Conservation (phyloP, 2,113 vertebrate genomes). For the Brachypodius melanocephalos region DNA sequence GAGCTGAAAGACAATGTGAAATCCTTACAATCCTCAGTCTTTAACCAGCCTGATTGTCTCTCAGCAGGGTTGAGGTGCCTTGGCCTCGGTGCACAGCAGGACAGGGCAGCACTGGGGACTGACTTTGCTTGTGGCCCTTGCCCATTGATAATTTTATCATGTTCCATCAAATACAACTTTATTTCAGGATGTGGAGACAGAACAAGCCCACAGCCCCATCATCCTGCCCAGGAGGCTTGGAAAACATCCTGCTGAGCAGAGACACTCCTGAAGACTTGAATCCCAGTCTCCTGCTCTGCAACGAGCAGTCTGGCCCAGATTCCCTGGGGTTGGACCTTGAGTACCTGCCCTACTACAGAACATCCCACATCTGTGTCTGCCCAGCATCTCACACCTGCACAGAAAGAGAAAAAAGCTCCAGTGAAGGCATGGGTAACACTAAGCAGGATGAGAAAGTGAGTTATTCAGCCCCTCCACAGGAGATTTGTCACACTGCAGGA, state of each 20-base stretch:
- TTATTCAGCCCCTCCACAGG: not conserved
- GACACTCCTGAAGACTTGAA: not conserved
- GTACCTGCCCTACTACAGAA: conserved; percentile 53
- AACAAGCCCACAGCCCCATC: not conserved
- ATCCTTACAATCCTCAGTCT: not conserved
- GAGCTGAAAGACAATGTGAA: not conserved
- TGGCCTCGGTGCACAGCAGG: not conserved
- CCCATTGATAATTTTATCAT: not conserved
- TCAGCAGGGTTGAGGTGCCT: rapidly evolving
- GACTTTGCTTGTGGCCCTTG: not conserved
- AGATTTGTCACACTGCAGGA: conserved; percentile 46
- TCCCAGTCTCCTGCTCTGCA: not conserved
- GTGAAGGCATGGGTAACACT: not conserved
- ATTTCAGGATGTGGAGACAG: conserved; percentile 17
- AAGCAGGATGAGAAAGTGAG: not conserved
- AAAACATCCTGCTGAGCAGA: not conserved
- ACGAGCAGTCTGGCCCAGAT: not conserved
- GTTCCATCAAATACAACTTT: not conserved
- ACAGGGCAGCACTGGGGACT: not conserved
- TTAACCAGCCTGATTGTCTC: not conserved
- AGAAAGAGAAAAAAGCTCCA: not conserved
- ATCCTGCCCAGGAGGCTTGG: not conserved
- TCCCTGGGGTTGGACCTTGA: not conserved
- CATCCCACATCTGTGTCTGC: not conserved
- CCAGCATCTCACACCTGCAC: not conserved